These are phyloP conservation scores for Caerostris extrusa DNA, from an alignment of 1,140 invertebrate species.

Conservation along the genomic window DNA sequence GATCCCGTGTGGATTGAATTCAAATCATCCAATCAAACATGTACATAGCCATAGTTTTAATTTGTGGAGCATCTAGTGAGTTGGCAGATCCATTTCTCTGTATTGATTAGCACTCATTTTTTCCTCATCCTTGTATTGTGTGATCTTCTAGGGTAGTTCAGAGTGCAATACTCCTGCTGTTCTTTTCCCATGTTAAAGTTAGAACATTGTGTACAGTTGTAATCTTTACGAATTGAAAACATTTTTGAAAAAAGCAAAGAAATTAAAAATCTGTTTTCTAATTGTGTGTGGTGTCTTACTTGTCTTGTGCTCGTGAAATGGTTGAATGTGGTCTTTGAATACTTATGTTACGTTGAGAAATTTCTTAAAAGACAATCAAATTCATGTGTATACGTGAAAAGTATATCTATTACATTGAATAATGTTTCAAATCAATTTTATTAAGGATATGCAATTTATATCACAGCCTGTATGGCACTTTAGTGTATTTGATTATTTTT, in stretches of 20 bases:
- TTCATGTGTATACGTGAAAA: no score
- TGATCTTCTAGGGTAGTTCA: constrained; percentile 31
- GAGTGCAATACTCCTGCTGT: constrained; percentile 51
- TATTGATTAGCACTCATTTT: not conserved
- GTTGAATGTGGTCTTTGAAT: no score
- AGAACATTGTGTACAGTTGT: constrained; percentile 52
- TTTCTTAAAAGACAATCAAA: no score
- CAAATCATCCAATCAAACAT: constrained; percentile 21
- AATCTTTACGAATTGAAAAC: constrained; percentile 21
- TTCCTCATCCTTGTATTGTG: constrained; percentile 26
- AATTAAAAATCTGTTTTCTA: constrained; percentile 57
- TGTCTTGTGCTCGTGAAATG: no score
- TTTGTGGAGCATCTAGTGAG: constrained; percentile 18
- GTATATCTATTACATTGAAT: no score
- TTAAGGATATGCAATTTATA: no score
- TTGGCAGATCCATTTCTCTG: not conserved
- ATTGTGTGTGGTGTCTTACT: not conserved
- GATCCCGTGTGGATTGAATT: not conserved
- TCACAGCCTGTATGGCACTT: no score
- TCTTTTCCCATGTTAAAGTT: not conserved
- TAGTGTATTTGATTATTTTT: no score
- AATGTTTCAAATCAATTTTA: no score
- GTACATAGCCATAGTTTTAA: constrained; percentile 35
- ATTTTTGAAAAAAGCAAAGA: constrained; percentile 2
- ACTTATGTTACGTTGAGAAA: no score